Percentiles rank a stretch among this genome's conserved stretches.
These are phyloP conservation scores for Pseudopodoces humilis DNA, from an alignment of 2,113 vertebrate genomes.

Conservation along the genomic window DNA sequence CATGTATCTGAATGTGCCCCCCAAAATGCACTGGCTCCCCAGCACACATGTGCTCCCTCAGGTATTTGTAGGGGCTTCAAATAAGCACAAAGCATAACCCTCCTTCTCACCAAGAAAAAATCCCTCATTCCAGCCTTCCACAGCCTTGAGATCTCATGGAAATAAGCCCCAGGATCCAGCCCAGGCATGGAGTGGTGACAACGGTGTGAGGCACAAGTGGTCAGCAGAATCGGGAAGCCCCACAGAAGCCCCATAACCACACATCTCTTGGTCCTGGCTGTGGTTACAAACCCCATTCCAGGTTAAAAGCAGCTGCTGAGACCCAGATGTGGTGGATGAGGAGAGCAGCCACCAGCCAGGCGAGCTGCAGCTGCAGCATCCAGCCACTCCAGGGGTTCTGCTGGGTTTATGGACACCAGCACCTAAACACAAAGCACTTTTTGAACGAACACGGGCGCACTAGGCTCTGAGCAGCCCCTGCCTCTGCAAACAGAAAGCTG, in stretches of 20 bases:
- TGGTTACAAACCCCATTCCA: background rate
- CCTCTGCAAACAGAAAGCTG: background rate
- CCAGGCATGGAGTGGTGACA: background rate
- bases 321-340: rapidly evolving
- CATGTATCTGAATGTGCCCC: rapidly evolving
- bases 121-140: rapidly evolving
- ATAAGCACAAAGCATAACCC: background rate
- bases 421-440: background rate
- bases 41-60: rapidly evolving
- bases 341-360: background rate
- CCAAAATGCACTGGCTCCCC: background rate
- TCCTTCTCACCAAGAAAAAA: background rate
- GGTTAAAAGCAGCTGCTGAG: background rate
- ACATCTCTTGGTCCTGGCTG: background rate
- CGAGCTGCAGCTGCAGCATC: background rate
- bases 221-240: background rate
- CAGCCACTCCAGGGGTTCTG: rapidly evolving
- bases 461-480: background rate
- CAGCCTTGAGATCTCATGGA: background rate
- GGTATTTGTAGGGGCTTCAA: background rate
- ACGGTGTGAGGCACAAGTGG: background rate
- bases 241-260: background rate
- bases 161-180: background rate
- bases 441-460: rapidly evolving
- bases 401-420: background rate